Conservation (phyloP, 2,888 invertebrate species). For the Melinaea menophilus region DNA sequence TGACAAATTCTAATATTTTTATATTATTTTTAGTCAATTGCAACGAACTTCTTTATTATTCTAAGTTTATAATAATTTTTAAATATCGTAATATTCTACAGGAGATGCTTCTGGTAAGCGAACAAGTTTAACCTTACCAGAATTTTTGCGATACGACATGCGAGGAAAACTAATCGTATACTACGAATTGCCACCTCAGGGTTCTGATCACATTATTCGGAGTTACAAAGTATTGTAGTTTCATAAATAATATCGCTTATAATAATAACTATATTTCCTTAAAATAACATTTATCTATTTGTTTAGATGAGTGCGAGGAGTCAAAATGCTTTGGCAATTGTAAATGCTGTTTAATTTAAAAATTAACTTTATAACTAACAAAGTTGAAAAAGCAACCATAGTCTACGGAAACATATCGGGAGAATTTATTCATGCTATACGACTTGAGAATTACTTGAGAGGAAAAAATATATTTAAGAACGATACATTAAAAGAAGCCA, state of each 20-base stretch:
- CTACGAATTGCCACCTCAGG: constrained; percentile 76
- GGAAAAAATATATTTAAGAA: constrained; percentile 65
- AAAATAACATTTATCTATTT: neutral
- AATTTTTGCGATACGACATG: constrained; percentile 81
- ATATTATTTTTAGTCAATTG: too few relatives aligned
- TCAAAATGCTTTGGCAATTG: constrained; percentile 86
- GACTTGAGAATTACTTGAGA: constrained; percentile 74
- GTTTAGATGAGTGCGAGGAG: constrained; percentile 84
- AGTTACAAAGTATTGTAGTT: constrained; percentile 80
- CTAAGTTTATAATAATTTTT: too few relatives aligned
- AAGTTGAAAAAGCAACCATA: constrained; percentile 67
- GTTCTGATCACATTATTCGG: constrained; percentile 70
- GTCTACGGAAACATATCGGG: constrained; percentile 83
- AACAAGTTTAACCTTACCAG: constrained; percentile 49
- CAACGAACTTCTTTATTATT: too few relatives aligned
- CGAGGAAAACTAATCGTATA: constrained; percentile 79
- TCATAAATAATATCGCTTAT: neutral
- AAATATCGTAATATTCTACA: constrained; percentile 27
- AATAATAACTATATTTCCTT: neutral
- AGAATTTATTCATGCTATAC: constrained; percentile 75
- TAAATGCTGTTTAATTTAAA: constrained; percentile 86
- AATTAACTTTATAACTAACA: constrained; percentile 46
- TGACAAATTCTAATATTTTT: too few relatives aligned
- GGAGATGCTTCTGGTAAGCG: constrained; percentile 39
- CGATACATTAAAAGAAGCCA: constrained; percentile 63